These are phyloP conservation scores for Microcebus murinus DNA, from an alignment of 2,113 vertebrate species.

Conservation along the genomic window DNA sequence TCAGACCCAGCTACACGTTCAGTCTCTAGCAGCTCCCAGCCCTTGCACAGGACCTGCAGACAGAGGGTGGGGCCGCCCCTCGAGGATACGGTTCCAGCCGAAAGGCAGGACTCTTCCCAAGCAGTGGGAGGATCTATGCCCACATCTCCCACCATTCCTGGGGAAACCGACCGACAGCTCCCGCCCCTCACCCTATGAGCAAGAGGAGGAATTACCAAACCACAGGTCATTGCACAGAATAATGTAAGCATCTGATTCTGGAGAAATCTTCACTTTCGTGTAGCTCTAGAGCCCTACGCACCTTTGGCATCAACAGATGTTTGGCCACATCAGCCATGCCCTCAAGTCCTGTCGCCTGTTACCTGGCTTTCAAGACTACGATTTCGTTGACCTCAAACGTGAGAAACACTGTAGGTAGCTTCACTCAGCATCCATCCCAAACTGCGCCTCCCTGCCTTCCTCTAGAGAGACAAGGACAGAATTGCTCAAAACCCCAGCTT, in stretches of 20 bases:
- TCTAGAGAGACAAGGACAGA: not conserved
- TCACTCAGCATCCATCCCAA: not conserved
- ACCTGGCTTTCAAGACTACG: not conserved
- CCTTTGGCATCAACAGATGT: not conserved
- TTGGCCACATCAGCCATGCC: not conserved
- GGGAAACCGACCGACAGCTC: not conserved
- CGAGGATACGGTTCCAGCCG: not conserved
- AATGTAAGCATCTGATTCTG: not conserved
- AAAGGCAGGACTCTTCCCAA: not conserved
- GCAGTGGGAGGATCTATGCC: not conserved
- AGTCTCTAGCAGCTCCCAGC: not conserved
- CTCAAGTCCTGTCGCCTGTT: not conserved
- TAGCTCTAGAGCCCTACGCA: not conserved
- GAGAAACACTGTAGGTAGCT: not conserved
- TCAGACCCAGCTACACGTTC: not conserved
- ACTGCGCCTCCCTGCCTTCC: not conserved
- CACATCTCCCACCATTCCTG: not conserved
- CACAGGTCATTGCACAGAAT: not conserved
- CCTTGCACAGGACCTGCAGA: rapidly evolving
- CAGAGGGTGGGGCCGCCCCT: not conserved
- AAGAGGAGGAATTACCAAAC: not conserved
- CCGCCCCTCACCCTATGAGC: not conserved
- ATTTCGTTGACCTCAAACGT: not conserved
- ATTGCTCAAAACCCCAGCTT: not conserved
- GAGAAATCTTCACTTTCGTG: conserved; percentile 1